These are phyloP conservation scores for Sialis lutaria DNA, from an alignment of 2,888 invertebrate species.

Conservation along the genomic window DNA sequence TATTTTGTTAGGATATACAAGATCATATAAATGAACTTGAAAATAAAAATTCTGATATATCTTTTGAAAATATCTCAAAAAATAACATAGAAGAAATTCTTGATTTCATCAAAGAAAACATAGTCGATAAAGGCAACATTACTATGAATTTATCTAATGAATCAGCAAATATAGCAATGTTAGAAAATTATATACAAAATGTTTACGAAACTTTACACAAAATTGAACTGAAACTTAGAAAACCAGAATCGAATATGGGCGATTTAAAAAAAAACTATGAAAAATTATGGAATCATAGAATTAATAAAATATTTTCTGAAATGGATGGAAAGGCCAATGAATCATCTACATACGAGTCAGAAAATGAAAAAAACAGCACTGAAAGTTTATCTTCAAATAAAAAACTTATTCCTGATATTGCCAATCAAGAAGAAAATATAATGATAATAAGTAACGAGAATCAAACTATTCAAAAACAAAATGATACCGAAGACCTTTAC, in stretches of 20 bases:
- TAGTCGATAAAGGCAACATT: background rate
- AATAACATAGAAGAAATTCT: background rate
- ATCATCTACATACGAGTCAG: too few relatives aligned
- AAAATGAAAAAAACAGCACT: too few relatives aligned
- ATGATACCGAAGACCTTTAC: too few relatives aligned
- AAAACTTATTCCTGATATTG: too few relatives aligned
- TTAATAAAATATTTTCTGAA: too few relatives aligned
- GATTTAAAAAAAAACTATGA: background rate
- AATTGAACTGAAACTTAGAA: slow-evolving; percentile 1
- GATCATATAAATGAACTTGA: background rate
- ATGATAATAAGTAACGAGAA: too few relatives aligned
- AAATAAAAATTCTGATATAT: slow-evolving; percentile 1
- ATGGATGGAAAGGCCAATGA: too few relatives aligned
- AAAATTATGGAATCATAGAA: background rate
- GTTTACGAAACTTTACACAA: background rate
- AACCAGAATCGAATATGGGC: background rate
- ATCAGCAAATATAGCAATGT: background rate
- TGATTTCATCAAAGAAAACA: background rate
- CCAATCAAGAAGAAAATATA: too few relatives aligned
- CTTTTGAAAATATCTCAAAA: slow-evolving; percentile 1
- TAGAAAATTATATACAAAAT: slow-evolving; percentile 1
- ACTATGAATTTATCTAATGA: background rate
- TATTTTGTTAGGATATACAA: slow-evolving; percentile 2
- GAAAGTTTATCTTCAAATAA: too few relatives aligned
- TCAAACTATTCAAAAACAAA: too few relatives aligned